Evolutionary conservation across 2,113 vertebrate species (phyloP).

Genomic region (Saccopteryx bilineata): DNA sequence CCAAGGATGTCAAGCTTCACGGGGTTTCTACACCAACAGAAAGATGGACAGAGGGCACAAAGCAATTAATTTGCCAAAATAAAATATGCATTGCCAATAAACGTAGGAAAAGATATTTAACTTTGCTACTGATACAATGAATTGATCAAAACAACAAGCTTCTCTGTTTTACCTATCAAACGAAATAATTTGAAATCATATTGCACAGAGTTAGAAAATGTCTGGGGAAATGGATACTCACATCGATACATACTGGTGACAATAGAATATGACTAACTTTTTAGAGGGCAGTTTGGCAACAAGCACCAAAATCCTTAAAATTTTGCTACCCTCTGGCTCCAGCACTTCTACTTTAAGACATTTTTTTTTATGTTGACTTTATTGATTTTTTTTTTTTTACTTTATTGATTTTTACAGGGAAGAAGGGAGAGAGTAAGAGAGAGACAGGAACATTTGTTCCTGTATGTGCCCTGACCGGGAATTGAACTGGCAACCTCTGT

Average conservation of each 20-base stretch:
- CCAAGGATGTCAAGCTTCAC: neutral
- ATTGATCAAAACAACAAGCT: neutral
- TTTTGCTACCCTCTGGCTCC: neutral
- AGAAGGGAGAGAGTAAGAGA: no score
- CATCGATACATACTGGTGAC: neutral
- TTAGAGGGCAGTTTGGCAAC: neutral
- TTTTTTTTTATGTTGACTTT: no score
- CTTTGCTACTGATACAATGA: neutral
- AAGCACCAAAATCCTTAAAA: neutral
- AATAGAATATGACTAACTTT: neutral
- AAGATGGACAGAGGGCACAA: neutral
- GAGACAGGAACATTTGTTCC: no score
- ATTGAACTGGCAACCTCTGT: no score
- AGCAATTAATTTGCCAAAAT: neutral
- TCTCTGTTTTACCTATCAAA: neutral
- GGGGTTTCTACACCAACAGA: neutral
- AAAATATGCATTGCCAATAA: neutral
- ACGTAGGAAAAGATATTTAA: neutral
- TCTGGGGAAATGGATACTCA: neutral
- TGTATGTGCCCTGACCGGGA: no score
- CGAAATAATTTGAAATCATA: neutral
- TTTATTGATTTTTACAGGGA: no score
- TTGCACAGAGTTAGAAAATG: neutral
- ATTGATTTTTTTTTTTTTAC: no score
- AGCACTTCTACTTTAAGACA: neutral